Evolutionary conservation across 2,888 invertebrate genomes (phyloP).

Genomic region (Athetis lepigone): DNA sequence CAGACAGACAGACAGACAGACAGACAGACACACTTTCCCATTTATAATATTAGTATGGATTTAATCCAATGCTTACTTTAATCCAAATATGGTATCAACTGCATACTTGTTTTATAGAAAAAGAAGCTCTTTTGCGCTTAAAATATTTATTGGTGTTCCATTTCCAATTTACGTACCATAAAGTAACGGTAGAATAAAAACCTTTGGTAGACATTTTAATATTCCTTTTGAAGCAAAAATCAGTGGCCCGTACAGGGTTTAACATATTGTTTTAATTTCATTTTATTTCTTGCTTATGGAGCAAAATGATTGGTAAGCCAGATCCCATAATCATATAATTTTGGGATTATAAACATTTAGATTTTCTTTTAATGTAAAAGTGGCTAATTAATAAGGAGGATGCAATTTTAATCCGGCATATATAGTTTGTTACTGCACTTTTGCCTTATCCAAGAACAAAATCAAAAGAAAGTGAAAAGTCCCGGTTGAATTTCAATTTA

Average conservation of each 20-base stretch:
- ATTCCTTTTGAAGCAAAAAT: constrained; percentile 52
- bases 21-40: too few species aligned
- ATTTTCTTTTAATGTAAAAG: too few species aligned
- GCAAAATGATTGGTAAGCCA: constrained; percentile 24
- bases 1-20: too few species aligned
- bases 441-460: too few species aligned
- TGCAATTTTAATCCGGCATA: too few species aligned
- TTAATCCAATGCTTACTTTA: constrained; percentile 2
- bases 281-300: constrained; percentile 30
- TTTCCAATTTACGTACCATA: constrained; percentile 6
- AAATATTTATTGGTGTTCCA: constrained; percentile 15
- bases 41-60: too few species aligned
- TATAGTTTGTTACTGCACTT: too few species aligned
- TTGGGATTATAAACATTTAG: too few species aligned
- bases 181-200: constrained; percentile 28
- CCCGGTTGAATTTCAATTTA: too few species aligned
- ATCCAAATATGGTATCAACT: neutral
- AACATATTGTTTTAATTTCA: constrained; percentile 57
- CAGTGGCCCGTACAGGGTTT: constrained; percentile 55
- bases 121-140: constrained; percentile 2
- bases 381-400: too few species aligned
- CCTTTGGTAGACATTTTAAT: constrained; percentile 43
- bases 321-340: neutral
- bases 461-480: too few species aligned
- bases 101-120: neutral